These are phyloP conservation scores for Chironomus tepperi DNA, from an alignment of 1,140 invertebrate genomes.

Conservation along the genomic window DNA sequence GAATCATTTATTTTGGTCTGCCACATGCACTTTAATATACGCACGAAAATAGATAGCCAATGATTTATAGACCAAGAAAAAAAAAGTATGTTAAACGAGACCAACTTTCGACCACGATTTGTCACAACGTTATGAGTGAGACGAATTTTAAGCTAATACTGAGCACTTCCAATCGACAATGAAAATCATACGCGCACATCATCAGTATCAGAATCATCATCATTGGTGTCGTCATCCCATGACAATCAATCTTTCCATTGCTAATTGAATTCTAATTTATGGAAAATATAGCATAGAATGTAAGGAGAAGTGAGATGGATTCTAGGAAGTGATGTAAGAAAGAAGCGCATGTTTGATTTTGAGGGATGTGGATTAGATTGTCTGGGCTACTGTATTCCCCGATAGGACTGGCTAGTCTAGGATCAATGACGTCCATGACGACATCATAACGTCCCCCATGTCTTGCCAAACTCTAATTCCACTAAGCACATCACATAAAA, in stretches of 20 bases:
- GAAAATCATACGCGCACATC: neutral
- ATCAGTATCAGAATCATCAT: neutral
- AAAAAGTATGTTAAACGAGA: neutral
- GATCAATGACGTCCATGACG: too few species aligned
- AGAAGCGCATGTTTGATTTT: too few species aligned
- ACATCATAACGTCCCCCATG: too few species aligned
- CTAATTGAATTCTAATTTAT: constrained; percentile 9
- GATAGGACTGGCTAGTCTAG: too few species aligned
- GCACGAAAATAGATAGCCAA: neutral
- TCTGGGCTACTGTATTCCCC: too few species aligned
- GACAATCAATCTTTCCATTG: constrained; percentile 1
- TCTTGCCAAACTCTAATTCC: too few species aligned
- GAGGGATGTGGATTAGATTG: too few species aligned
- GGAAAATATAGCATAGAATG: neutral
- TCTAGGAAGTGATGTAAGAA: too few species aligned
- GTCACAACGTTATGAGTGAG: neutral
- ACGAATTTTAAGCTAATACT: neutral
- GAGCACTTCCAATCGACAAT: neutral
- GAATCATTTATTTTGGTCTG: neutral
- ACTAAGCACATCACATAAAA: too few species aligned
- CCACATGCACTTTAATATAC: neutral
- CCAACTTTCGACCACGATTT: neutral
- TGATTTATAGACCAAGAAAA: neutral
- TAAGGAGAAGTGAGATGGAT: too few species aligned
- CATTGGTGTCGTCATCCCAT: neutral